Percentiles rank a stretch among this genome's conserved stretches.
Conservation (phyloP, 2,888 invertebrate genomes). For the Catocala fraxini region DNA sequence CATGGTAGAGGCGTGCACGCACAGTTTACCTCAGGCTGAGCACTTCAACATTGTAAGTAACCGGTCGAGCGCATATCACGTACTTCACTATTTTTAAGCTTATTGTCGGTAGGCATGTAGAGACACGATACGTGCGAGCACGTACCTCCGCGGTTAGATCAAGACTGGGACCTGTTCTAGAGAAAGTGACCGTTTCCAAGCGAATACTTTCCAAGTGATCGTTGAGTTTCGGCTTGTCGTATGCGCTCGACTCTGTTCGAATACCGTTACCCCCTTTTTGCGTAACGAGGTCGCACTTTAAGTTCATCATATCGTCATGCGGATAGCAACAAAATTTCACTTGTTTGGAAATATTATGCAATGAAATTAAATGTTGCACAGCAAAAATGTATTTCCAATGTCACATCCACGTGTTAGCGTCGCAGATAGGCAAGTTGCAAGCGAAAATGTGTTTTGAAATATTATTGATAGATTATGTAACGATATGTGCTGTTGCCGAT, state of each 20-base stretch:
- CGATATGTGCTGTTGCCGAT: conserved; percentile 8
- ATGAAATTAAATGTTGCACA: conserved; percentile 11
- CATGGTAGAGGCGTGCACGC: conserved; percentile 51
- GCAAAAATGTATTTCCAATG: conserved; percentile 5
- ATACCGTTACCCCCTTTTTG: conserved; percentile 80
- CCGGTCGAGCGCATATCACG: conserved; percentile 52
- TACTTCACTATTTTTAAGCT: conserved; percentile 48
- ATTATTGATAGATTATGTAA: conserved; percentile 10
- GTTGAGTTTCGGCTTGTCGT: conserved; percentile 64
- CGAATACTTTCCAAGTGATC: conserved; percentile 80
- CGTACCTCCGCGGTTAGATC: conserved; percentile 56
- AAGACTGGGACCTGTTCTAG: conserved; percentile 74
- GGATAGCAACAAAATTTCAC: conserved; percentile 67
- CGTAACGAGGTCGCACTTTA: conserved; percentile 74
- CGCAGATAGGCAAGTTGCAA: conserved; percentile 3
- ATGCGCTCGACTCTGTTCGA: conserved; percentile 50
- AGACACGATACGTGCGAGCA: conserved; percentile 46
- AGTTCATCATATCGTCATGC: conserved; percentile 65
- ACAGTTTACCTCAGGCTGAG: conserved; percentile 52
- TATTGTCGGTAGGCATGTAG: conserved; percentile 31
- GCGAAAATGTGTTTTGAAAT: conserved; percentile 9
- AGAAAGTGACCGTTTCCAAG: conserved; percentile 81
- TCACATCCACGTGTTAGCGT: conserved; percentile 14
- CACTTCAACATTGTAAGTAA: conserved; percentile 42
- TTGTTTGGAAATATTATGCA: conserved; percentile 56